Evolutionary conservation across 2,888 invertebrate genomes (phyloP).

Genomic region (Drosophila testacea): DNA sequence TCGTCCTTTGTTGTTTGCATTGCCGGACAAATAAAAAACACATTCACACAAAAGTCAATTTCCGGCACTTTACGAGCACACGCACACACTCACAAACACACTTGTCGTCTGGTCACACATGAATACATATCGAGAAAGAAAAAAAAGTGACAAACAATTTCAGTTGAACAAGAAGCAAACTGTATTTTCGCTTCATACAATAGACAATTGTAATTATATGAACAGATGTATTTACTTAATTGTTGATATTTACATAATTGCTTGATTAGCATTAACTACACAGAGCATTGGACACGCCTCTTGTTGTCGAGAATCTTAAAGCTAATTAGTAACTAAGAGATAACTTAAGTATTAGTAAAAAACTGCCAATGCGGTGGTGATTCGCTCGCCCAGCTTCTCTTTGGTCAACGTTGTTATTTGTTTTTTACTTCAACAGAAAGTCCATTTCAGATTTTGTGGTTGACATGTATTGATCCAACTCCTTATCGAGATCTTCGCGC

Average conservation of each 20-base stretch:
- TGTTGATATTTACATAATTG: conserved; percentile 49
- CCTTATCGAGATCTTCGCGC: conserved; percentile 89
- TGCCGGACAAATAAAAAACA: conserved; percentile 36
- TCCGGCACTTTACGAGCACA: conserved; percentile 39
- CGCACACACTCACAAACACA: neutral
- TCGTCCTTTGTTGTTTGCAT: conserved; percentile 19
- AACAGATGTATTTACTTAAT: conserved; percentile 42
- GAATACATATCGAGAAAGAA: conserved; percentile 3
- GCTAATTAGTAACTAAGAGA: conserved; percentile 49
- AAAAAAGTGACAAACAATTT: conserved; percentile 17
- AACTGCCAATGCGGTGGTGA: conserved; percentile 65
- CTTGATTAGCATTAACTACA: conserved; percentile 13
- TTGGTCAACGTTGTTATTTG: conserved; percentile 18
- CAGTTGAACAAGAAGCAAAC: conserved; percentile 48
- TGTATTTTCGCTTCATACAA: conserved; percentile 54
- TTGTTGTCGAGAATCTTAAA: conserved; percentile 39
- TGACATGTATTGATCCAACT: conserved; percentile 90
- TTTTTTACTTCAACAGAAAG: conserved; percentile 72
- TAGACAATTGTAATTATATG: conserved; percentile 36
- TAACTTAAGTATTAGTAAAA: conserved; percentile 49
- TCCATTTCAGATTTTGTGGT: conserved; percentile 86
- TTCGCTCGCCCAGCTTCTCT: conserved; percentile 25
- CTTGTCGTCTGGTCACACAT: neutral
- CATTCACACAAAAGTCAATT: conserved; percentile 39
- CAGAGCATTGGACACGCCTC: conserved; percentile 10